Base-by-base conservation (phyloP, 1,140 invertebrate genomes). In the Zaprionus africanus region DNA sequence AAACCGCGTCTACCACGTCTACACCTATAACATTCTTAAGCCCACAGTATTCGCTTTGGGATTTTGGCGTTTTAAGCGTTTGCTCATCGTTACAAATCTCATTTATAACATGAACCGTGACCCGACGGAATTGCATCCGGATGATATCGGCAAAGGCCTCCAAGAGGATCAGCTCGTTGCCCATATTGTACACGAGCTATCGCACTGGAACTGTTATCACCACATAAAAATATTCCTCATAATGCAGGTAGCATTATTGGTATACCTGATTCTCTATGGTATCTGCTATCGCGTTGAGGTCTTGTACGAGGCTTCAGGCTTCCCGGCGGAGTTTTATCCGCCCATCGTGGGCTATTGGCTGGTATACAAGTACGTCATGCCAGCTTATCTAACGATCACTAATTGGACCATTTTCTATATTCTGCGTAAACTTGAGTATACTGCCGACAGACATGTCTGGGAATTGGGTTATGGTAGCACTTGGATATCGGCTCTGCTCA, bases 211-310 rank as follows among this genome's bases (percentile, higher is more conserved):
- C 0, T n/a, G 53, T 22, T 7, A 15, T 3, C 68, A 88, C 36
- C 1, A 51, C 4, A 0, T 28, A 2, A 65, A 65, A 12, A 5
- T 17, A 0, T 36, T 88, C 12, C 1, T 1, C 0, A 7, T 88
- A 11, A 0, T 62, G 4, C 62, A 81, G 1, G 0, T 43, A 0
- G 49, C 46, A 2, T n/a, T 88, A 0, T 0, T 88, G 1, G 17
- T 81, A 6, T 88, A 84, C n/a, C 28, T 81, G 4, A 1, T 81
- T 1, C 13, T 83, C 1, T 88, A 79, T n/a, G 78, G 67, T 0
- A 34, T 13, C 7, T 61, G 31, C 34, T 76, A 81, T 22, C 54
- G 36, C 0, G n/a, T 63, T 19, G 0, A 13, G 0, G 12, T 26
- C 0, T 15, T 88, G 2, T 88, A 81, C 12, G 13, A 58, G 36